These are phyloP conservation scores for Torymus tubicola DNA, from an alignment of 2,888 invertebrate species.

Conservation along the genomic window DNA sequence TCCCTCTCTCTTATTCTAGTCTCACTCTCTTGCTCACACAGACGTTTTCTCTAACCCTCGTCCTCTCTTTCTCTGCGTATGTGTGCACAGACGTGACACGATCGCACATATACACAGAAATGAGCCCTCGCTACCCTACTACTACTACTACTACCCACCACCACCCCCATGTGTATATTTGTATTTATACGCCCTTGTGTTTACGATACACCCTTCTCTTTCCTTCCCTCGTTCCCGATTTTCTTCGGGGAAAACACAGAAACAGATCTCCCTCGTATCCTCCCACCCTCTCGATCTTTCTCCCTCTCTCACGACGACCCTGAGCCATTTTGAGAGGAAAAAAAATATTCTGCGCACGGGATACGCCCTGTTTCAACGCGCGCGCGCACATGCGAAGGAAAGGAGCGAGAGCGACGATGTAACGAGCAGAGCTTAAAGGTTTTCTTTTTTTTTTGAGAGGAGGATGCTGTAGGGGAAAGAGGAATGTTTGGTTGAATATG, in stretches of 20 bases:
- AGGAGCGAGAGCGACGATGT: no score
- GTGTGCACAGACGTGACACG: background rate
- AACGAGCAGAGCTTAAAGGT: no score
- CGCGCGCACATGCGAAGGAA: no score
- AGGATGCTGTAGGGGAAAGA: no score
- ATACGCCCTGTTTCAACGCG: conserved; percentile 37
- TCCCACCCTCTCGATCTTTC: background rate
- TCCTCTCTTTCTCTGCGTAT: no score
- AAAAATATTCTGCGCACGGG: conserved; percentile 42
- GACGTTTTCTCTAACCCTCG: background rate
- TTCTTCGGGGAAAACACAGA: background rate
- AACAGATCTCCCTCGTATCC: conserved; percentile 4
- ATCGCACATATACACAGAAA: background rate
- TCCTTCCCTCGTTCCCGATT: background rate
- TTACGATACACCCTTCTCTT: conserved; percentile 3
- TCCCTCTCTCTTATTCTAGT: background rate
- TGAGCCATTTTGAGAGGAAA: conserved; percentile 24
- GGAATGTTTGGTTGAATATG: no score
- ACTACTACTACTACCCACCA: no score
- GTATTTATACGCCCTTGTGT: conserved; percentile 25
- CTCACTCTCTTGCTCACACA: background rate
- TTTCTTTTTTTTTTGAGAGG: no score
- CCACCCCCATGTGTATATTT: background rate
- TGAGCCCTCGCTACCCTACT: no score
- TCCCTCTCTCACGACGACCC: background rate